Conservation (phyloP, 2,888 invertebrate genomes). For the Pristionchus maxplancki region DNA sequence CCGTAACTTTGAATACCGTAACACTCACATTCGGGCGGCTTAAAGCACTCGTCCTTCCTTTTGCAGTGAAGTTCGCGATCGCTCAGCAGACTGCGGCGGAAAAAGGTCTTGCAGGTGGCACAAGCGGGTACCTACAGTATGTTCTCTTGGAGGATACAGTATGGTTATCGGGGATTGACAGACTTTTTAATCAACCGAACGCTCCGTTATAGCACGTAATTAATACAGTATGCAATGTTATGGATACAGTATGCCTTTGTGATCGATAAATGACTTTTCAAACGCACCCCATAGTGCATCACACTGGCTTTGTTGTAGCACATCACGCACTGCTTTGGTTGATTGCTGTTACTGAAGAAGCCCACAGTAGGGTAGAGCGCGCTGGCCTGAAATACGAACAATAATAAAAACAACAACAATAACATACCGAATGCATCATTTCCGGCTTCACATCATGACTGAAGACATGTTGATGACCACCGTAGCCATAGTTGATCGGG, state of each 20-base stretch:
- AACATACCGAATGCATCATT: neutral
- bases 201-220: too few relatives aligned
- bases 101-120: constrained; percentile 22
- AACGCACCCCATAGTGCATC: constrained; percentile 3
- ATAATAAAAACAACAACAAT: too few relatives aligned
- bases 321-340: neutral
- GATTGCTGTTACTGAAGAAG: constrained; percentile 6
- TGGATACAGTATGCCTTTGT: neutral
- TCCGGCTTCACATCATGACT: neutral
- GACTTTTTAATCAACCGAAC: too few relatives aligned
- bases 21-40: neutral
- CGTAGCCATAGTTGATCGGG: neutral
- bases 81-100: neutral
- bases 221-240: too few relatives aligned
- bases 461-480: neutral
- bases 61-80: constrained; percentile 20
- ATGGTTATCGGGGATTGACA: too few relatives aligned
- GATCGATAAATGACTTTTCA: neutral
- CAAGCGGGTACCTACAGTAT: neutral
- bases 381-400: neutral
- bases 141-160: neutral
- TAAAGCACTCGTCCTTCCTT: constrained; percentile 18
- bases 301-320: constrained; percentile 8
- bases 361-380: neutral
- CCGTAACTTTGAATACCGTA: neutral